Evolutionary conservation across 2,113 vertebrate genomes (phyloP).

Genomic region (Prunella himalayana): DNA sequence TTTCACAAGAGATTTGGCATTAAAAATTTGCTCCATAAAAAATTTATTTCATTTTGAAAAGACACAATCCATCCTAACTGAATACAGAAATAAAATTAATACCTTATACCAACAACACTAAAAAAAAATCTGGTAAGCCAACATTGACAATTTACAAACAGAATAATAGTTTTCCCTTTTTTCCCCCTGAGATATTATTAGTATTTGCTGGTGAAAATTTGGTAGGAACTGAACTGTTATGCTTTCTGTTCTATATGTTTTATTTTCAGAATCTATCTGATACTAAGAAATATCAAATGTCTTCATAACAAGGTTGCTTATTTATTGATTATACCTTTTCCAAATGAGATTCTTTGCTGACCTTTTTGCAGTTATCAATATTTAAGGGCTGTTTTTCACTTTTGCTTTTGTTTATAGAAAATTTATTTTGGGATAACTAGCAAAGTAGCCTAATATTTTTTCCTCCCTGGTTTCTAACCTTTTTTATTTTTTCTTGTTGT

Average conservation of each 20-base stretch:
- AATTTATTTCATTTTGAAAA: neutral
- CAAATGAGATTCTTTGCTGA: neutral
- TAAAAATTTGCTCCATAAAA: neutral
- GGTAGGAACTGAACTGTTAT: neutral
- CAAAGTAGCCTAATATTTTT: neutral
- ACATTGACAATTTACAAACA: neutral
- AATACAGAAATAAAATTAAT: neutral
- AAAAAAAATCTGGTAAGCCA: neutral
- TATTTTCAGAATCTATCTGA: neutral
- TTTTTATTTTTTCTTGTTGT: neutral
- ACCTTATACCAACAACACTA: rapidly evolving
- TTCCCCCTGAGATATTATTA: neutral
- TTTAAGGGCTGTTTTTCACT: neutral
- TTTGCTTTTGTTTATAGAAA: neutral
- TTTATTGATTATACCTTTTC: neutral
- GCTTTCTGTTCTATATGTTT: neutral
- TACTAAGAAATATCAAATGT: neutral
- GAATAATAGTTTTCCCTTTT: neutral
- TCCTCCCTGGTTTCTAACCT: neutral
- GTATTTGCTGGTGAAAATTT: neutral
- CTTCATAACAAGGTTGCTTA: neutral
- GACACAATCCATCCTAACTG: neutral
- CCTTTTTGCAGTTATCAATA: neutral
- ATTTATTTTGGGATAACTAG: neutral
- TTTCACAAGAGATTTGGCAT: neutral